Base-by-base conservation (phyloP, 2,113 vertebrate genomes). In the Macquaria ambigua region DNA sequence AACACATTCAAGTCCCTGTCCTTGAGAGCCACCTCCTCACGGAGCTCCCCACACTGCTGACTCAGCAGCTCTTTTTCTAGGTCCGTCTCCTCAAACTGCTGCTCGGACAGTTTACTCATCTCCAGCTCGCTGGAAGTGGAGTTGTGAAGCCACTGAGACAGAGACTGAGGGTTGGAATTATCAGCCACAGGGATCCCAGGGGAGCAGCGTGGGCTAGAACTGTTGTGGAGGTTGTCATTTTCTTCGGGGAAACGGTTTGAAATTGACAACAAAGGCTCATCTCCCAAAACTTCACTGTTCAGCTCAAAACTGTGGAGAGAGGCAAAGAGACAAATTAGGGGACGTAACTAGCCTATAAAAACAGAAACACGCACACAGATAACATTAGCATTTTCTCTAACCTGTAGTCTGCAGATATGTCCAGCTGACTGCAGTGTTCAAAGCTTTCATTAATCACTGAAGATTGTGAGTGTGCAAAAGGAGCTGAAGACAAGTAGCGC, bases 401-500 rank as follows among this genome's bases (percentile, higher is more conserved):
- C 94, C 53, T 93, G 67, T 62, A 87, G 31, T 90, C 93, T 18
- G 82, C 92, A 58, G 95, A 92, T 73, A 92, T 87, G 21, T 96
- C 96, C 80, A 94, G 73, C 15, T 93, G 83, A 81, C 23, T 87
- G 52, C 73, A 75, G 23, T 91, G 79, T 59, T 94, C 95, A 0
- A 90, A 87, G 68, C 86, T 81, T 55, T 89, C 91, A 43, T 93
- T 94, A 1, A 21, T 23, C 23, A 25, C 69, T 1, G 93, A 96
- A 16, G 91, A 91, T 0, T 93, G 87, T 0, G 87, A 82, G n/a
- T 84, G 6, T 75, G 85, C 79, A 28, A 41, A 52, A 0, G 68
- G 93, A 0, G 77, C 93, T 0, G 94, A 93, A 48, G 93, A 37
- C 50, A 97, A 89, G 66, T 97, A 97, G 55, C 96, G 95, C n/a